These are phyloP conservation scores for Poicephalus gulielmi DNA, from an alignment of 2,113 vertebrate genomes.

Conservation along the genomic window DNA sequence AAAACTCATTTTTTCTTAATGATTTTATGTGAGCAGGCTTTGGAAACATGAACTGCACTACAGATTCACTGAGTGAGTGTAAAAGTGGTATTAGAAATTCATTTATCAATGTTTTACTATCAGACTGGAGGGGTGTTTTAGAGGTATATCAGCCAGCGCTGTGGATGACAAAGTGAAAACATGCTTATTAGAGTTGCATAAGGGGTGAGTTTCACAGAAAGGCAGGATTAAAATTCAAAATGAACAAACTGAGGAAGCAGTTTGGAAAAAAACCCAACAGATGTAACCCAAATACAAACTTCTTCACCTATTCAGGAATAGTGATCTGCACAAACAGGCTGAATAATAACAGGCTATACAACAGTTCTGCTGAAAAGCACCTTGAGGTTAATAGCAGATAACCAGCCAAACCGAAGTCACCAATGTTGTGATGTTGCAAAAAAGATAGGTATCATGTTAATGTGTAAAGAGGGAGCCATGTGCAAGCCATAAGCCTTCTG, in stretches of 20 bases:
- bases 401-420: not conserved
- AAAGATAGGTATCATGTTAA: not conserved
- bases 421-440: not conserved
- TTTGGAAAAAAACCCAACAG: not conserved
- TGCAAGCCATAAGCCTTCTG: not conserved
- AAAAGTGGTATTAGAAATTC: not conserved
- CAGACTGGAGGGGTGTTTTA: not conserved
- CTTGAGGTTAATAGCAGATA: not conserved
- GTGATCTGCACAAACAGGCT: not conserved
- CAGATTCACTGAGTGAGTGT: not conserved
- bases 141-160: not conserved
- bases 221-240: not conserved
- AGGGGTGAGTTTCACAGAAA: not conserved
- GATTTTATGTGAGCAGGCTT: not conserved
- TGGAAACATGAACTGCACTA: not conserved
- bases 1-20: not conserved
- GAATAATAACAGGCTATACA: not conserved
- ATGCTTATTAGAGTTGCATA: not conserved
- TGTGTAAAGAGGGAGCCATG: too few species aligned
- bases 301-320: not conserved
- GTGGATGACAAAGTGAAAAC: not conserved
- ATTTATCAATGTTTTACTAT: not conserved
- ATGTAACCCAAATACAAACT: not conserved
- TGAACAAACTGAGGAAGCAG: not conserved
- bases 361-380: not conserved